phyloP scores from a whole-genome alignment of 1,140 invertebrate genomes.

The Penaeus vannamei region DNA sequence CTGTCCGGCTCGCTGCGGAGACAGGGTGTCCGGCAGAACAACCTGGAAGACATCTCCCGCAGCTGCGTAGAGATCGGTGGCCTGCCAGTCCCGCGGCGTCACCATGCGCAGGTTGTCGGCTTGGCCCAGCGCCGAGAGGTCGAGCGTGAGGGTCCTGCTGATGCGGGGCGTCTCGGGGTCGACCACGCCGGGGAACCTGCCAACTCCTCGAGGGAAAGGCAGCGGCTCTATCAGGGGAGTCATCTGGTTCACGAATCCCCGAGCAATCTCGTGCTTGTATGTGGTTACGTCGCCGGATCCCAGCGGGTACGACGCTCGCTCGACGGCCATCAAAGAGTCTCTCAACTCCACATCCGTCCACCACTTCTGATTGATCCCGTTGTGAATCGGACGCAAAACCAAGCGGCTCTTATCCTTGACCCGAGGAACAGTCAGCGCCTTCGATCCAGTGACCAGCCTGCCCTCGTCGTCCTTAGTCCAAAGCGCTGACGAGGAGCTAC shows the following conservation, averaged over 20 bases:
- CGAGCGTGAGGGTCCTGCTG: neutral
- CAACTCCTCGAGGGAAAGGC: constrained; percentile 1
- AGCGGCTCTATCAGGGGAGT: constrained; percentile 12
- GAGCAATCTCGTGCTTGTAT: constrained; percentile 42
- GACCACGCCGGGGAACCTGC: constrained; percentile 25
- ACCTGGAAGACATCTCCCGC: constrained; percentile 32
- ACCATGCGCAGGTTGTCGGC: constrained; percentile 36
- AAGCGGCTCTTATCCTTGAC: neutral
- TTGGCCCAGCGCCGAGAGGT: neutral
- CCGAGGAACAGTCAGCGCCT: neutral
- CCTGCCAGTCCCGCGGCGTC: constrained; percentile 40
- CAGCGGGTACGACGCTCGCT: neutral
- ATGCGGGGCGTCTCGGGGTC: neutral
- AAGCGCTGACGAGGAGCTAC: too few species aligned
- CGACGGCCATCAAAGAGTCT: too few species aligned
- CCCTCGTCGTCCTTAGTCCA: neutral
- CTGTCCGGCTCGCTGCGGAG: constrained; percentile 23
- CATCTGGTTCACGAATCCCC: constrained; percentile 32
- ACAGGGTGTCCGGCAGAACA: constrained; percentile 12
- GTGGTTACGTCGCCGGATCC: neutral
- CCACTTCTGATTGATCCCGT: neutral
- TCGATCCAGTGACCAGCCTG: neutral
- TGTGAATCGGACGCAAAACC: neutral
- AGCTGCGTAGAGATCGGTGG: constrained; percentile 38
- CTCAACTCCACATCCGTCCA: neutral